Percentiles rank a stretch among this genome's conserved stretches.
These are phyloP conservation scores for Coreius guichenoti DNA, from an alignment of 2,797 vertebrate genomes.

Conservation along the genomic window DNA sequence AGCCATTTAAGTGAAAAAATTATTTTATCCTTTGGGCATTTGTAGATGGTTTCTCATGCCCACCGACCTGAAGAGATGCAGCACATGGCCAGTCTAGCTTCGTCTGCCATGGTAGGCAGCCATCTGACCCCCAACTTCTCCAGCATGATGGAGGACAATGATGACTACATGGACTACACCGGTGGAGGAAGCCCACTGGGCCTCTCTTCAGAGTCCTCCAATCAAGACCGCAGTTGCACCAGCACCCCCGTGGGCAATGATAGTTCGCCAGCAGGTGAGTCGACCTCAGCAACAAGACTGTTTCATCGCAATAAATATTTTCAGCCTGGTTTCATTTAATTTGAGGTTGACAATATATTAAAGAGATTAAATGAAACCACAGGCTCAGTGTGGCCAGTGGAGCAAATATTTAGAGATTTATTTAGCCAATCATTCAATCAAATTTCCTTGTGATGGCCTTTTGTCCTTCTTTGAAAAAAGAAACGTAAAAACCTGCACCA, in stretches of 20 bases:
- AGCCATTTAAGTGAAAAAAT: neutral
- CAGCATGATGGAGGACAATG: constrained; percentile 86
- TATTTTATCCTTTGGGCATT: constrained; percentile 36
- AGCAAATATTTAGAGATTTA: constrained; percentile 20
- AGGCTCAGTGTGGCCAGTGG: neutral
- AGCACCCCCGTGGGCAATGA: constrained; percentile 97
- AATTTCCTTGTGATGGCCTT: constrained; percentile 19
- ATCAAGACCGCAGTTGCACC: constrained; percentile 96
- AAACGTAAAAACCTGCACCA: constrained; percentile 34
- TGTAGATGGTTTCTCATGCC: constrained; percentile 77
- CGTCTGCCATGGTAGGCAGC: constrained; percentile 68
- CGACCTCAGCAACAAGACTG: neutral
- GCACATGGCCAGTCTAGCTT: constrained; percentile 74
- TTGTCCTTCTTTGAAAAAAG: constrained; percentile 22
- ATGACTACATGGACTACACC: constrained; percentile 95
- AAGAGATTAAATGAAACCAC: neutral
- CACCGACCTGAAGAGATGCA: constrained; percentile 78
- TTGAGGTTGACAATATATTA: neutral
- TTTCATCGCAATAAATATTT: constrained; percentile 5
- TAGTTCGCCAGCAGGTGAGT: constrained; percentile 92
- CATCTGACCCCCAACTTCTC: constrained; percentile 72
- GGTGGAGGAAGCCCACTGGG: constrained; percentile 91
- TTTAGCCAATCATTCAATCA: constrained; percentile 20
- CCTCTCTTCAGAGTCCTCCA: constrained; percentile 95
- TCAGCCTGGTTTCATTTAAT: neutral